Evolutionary conservation across 2,797 vertebrate species (phyloP).

Genomic region (Enteromius trimaculatus): DNA sequence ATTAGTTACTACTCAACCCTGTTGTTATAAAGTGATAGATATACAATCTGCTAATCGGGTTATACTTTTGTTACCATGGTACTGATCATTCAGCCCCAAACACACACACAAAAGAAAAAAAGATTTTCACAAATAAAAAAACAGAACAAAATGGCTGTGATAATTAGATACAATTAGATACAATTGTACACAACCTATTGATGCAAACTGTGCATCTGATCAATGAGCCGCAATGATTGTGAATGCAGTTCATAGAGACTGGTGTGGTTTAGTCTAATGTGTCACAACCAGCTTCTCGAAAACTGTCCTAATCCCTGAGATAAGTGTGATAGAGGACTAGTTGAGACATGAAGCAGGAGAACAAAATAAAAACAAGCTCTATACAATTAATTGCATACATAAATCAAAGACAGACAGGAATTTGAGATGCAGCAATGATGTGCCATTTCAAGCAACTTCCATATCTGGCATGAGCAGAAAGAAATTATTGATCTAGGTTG

Average conservation of each 20-base stretch:
- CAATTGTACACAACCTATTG: background rate
- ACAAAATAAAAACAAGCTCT: background rate
- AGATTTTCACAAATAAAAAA: background rate
- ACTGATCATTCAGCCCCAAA: background rate
- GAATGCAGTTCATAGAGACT: background rate
- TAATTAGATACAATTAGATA: background rate
- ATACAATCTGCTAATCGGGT: background rate
- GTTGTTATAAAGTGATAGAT: background rate
- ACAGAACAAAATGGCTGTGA: background rate
- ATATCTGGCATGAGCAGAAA: conserved; percentile 21
- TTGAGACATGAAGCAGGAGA: background rate
- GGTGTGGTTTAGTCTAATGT: background rate
- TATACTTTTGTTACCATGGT: background rate
- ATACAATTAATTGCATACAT: background rate
- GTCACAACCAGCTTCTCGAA: background rate
- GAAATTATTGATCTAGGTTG: conserved; percentile 23
- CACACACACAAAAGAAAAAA: background rate
- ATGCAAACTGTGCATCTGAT: background rate
- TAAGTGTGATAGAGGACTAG: background rate
- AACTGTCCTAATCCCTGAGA: background rate
- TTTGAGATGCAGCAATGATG: conserved; percentile 13
- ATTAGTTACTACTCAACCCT: background rate
- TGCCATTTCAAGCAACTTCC: conserved; percentile 24
- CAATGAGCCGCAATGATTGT: background rate
- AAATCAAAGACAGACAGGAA: conserved; percentile 9